Percentiles rank a stretch among this genome's conserved stretches.
phyloP scores from a whole-genome alignment of 2,797 vertebrate species.

The Adelosebastes latens region DNA sequence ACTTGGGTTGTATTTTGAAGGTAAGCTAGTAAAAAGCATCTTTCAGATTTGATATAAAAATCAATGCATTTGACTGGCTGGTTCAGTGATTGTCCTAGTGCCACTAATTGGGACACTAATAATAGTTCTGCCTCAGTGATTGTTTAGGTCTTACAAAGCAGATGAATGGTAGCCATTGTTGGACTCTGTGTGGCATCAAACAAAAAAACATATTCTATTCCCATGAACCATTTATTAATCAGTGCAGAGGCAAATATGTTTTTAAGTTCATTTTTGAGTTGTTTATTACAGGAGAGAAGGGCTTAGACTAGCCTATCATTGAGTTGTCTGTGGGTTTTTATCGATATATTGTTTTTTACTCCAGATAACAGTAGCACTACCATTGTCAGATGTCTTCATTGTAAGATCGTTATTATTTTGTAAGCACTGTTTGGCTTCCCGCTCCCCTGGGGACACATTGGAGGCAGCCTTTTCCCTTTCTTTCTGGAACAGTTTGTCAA shows the following conservation, averaged over 20 bases:
- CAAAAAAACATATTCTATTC: neutral
- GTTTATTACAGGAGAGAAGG: neutral
- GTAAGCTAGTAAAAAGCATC: neutral
- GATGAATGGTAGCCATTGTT: neutral
- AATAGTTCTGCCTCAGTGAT: neutral
- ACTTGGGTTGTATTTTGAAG: neutral
- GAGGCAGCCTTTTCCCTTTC: neutral
- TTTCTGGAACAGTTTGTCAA: constrained; percentile 9
- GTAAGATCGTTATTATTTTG: constrained; percentile 16
- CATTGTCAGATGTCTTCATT: constrained; percentile 20
- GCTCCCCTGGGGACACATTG: constrained; percentile 5
- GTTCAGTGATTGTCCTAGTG: neutral
- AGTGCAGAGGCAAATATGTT: constrained; percentile 3
- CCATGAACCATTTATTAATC: neutral
- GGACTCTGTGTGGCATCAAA: neutral
- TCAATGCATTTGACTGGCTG: neutral
- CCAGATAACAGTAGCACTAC: constrained; percentile 2
- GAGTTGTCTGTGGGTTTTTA: constrained; percentile 26
- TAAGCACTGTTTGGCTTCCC: constrained; percentile 22
- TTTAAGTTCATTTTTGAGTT: neutral
- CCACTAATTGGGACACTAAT: neutral
- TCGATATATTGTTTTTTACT: constrained; percentile 23
- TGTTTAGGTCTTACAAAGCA: neutral
- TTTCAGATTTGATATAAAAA: neutral
- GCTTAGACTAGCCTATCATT: neutral